These are phyloP conservation scores for Reinhardtius hippoglossoides DNA, from an alignment of 2,113 vertebrate species.

Conservation along the genomic window DNA sequence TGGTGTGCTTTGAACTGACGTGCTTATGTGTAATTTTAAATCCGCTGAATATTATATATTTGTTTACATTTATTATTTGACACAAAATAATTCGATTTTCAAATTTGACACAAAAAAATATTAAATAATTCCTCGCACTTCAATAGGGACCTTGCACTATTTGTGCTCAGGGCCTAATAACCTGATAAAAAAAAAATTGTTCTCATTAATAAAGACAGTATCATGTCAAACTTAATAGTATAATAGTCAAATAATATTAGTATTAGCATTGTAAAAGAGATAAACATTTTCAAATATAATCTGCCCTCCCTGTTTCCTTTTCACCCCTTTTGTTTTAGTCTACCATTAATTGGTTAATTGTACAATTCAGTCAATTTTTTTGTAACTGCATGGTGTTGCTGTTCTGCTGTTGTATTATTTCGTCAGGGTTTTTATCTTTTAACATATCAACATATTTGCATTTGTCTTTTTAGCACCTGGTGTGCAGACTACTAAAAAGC, in stretches of 20 bases:
- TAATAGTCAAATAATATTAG: not conserved
- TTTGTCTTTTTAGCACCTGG: conserved; percentile 82
- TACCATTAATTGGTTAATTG: conserved; percentile 42
- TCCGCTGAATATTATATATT: conserved; percentile 18
- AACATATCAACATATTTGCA: conserved; percentile 67
- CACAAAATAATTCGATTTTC: not conserved
- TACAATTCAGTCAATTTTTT: conserved; percentile 19
- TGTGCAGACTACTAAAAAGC: conserved; percentile 77
- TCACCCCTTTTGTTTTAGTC: conserved; percentile 34
- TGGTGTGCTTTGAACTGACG: conserved; percentile 29
- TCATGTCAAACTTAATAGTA: not conserved
- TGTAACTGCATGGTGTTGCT: conserved; percentile 40
- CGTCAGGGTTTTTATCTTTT: conserved; percentile 62
- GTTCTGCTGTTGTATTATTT: conserved; percentile 59
- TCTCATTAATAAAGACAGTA: not conserved
- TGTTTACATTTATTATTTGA: conserved; percentile 8
- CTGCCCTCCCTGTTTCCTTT: conserved; percentile 13
- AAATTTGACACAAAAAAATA: not conserved
- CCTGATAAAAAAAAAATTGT: too few relatives aligned
- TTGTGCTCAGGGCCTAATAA: too few relatives aligned
- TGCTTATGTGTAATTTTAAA: conserved; percentile 24
- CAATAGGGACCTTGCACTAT: too few relatives aligned
- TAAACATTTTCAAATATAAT: conserved; percentile 17
- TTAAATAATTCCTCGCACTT: too few relatives aligned
- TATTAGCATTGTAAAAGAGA: not conserved